Percentiles rank a stretch among this genome's conserved stretches.
Conservation (phyloP, 2,888 invertebrate species). For the Leptogaster cylindrica region DNA sequence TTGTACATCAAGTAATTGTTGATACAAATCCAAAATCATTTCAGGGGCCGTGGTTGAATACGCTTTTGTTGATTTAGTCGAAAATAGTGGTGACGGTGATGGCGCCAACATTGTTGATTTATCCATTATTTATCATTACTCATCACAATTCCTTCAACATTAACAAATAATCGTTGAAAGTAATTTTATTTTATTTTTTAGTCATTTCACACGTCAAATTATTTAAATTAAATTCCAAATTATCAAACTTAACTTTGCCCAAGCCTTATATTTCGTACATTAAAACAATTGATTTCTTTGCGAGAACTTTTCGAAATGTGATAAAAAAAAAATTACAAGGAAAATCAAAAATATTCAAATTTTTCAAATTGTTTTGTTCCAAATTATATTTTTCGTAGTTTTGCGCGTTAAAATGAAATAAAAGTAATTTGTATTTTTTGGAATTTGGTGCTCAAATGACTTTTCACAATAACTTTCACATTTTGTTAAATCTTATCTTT, state of each 20-base stretch:
- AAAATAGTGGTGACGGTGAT: background rate
- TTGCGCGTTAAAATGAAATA: no score
- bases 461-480: background rate
- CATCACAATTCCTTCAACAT: no score
- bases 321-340: background rate
- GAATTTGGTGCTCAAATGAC: background rate
- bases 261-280: no score
- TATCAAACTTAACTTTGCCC: no score
- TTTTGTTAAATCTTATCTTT: no score
- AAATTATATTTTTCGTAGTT: background rate
- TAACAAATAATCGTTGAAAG: no score
- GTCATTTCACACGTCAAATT: no score
- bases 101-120: background rate
- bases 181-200: background rate
- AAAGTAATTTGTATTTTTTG: no score
- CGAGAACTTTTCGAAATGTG: background rate
- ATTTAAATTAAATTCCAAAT: no score
- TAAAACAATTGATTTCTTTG: no score
- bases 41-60: conserved; percentile 20
- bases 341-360: conserved; percentile 1
- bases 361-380: background rate
- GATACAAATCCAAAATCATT: conserved; percentile 29
- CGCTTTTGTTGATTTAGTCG: background rate
- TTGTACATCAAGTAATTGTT: conserved; percentile 49
- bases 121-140: background rate